These are phyloP conservation scores for Hystrix cristata DNA, from an alignment of 2,113 vertebrate genomes.

Conservation along the genomic window DNA sequence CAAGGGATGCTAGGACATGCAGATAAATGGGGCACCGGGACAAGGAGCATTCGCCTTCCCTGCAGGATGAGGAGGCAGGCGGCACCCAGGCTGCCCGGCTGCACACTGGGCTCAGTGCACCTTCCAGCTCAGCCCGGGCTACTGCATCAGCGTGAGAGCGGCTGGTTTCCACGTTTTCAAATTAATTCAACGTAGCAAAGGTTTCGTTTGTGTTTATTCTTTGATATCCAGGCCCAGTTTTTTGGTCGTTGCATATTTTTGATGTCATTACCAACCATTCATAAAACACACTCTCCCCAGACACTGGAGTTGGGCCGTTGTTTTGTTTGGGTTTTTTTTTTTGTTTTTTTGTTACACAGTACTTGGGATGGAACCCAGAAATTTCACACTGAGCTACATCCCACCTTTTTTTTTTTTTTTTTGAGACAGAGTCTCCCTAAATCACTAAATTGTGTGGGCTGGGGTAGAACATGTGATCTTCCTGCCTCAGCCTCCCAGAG, in stretches of 20 bases:
- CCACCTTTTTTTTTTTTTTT: no score
- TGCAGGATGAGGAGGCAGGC: neutral
- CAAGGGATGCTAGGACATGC: neutral
- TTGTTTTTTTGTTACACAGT: neutral
- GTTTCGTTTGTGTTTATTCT: neutral
- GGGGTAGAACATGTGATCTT: no score
- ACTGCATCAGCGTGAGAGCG: neutral
- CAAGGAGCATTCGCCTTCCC: neutral
- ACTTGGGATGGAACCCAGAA: neutral
- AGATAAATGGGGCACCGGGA: neutral
- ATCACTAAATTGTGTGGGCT: no score
- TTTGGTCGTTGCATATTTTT: neutral
- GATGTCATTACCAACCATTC: neutral
- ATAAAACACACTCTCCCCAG: neutral
- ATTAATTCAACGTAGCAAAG: neutral
- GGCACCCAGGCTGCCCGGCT: neutral
- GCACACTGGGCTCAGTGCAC: neutral
- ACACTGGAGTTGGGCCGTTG: neutral
- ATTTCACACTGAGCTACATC: no score
- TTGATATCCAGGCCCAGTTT: neutral
- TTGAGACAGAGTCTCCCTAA: no score
- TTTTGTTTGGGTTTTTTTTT: no score
- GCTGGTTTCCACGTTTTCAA: neutral
- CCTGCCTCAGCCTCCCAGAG: neutral
- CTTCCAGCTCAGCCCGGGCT: neutral